These are phyloP conservation scores for Coregonus suidteri DNA, from an alignment of 2,797 vertebrate genomes.

Conservation along the genomic window DNA sequence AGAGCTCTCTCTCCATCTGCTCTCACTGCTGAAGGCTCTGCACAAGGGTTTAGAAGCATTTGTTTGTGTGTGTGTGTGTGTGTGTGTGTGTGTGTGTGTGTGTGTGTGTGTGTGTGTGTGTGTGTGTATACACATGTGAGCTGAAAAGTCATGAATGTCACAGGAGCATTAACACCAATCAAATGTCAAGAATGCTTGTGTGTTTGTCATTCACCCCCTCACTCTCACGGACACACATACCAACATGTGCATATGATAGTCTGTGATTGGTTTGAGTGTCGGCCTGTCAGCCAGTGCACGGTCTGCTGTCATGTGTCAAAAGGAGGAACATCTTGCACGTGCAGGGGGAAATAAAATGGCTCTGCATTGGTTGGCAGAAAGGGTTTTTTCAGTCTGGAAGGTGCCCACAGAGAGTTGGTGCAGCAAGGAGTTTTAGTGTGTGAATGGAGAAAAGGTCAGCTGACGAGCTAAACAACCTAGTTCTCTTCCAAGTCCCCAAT, in stretches of 20 bases:
- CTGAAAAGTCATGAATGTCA: conserved; percentile 44
- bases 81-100: background rate
- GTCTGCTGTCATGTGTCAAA: conserved; percentile 31
- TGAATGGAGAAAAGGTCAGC: conserved; percentile 11
- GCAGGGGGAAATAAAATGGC: conserved; percentile 23
- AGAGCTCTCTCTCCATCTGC: conserved; percentile 62
- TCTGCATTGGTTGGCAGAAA: background rate
- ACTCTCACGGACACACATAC: background rate
- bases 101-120: background rate
- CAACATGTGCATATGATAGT: background rate
- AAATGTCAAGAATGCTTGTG: conserved; percentile 38
- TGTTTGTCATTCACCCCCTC: conserved; percentile 9
- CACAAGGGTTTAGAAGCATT: background rate
- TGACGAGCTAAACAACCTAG: conserved; percentile 5
- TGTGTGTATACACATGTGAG: conserved; percentile 5
- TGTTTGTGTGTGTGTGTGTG: conserved; percentile 2
- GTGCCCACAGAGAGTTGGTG: background rate
- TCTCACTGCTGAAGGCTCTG: conserved; percentile 54
- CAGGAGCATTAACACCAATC: conserved; percentile 25
- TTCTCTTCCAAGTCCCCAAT: background rate
- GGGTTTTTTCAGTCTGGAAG: background rate
- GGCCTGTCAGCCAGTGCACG: conserved; percentile 18
- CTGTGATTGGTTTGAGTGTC: conserved; percentile 24
- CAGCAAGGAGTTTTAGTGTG: background rate
- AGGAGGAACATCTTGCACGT: conserved; percentile 25